Conservation (phyloP, 2,797 vertebrate species). For the Microctenopoma stevenorrisi region DNA sequence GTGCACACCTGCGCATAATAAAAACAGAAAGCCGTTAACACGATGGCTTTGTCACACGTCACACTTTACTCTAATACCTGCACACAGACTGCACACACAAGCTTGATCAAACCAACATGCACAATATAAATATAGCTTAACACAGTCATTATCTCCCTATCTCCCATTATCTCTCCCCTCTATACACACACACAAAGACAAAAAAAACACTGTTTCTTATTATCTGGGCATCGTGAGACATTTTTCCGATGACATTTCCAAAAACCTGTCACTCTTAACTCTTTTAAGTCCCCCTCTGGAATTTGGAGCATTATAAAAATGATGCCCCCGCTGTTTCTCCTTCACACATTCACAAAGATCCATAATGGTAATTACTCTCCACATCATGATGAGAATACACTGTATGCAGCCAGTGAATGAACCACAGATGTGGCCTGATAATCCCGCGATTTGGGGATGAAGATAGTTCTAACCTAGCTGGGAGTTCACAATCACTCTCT, state of each 20-base stretch:
- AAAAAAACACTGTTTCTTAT: conserved; percentile 75
- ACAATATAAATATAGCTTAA: conserved; percentile 26
- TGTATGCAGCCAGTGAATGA: conserved; percentile 75
- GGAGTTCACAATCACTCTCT: conserved; percentile 73
- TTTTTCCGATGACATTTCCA: conserved; percentile 75
- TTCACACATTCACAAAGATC: conserved; percentile 79
- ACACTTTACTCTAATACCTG: conserved; percentile 11
- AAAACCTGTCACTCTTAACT: conserved; percentile 77
- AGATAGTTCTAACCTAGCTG: conserved; percentile 69
- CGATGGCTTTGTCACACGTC: conserved; percentile 20
- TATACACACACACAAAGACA: conserved; percentile 15
- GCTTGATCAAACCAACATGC: conserved; percentile 25
- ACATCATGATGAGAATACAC: conserved; percentile 69
- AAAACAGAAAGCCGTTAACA: neutral
- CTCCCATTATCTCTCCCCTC: neutral
- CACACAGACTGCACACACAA: conserved; percentile 18
- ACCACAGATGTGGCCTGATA: conserved; percentile 81
- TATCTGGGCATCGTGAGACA: conserved; percentile 71
- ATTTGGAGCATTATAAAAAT: conserved; percentile 60
- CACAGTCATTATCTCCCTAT: conserved; percentile 8
- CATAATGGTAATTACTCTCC: conserved; percentile 78
- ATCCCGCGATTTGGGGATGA: conserved; percentile 66
- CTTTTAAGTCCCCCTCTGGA: conserved; percentile 75
- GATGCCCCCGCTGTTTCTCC: conserved; percentile 71
- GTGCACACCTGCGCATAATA: neutral